These are phyloP conservation scores for Atethmia centrago DNA, from an alignment of 2,888 invertebrate genomes.

Conservation along the genomic window DNA sequence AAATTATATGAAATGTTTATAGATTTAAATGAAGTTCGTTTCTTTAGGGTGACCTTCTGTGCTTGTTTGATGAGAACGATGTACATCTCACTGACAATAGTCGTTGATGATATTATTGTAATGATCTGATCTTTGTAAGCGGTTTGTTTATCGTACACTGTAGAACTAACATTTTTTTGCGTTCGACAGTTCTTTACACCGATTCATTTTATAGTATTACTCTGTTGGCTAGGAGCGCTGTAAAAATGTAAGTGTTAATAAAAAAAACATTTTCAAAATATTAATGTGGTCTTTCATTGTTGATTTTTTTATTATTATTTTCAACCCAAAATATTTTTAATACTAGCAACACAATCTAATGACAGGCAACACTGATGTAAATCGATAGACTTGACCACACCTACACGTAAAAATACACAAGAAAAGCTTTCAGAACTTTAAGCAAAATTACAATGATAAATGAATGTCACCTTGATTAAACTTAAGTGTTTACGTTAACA, in stretches of 20 bases:
- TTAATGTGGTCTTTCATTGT: constrained; percentile 83
- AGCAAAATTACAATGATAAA: neutral
- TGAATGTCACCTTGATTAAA: neutral
- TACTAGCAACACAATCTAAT: constrained; percentile 7
- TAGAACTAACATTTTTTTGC: constrained; percentile 90
- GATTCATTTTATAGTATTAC: constrained; percentile 90
- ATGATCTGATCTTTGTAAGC: constrained; percentile 86
- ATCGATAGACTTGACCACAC: constrained; percentile 18
- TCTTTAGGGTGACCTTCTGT: constrained; percentile 88
- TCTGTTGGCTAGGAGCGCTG: constrained; percentile 91
- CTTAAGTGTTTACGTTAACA: neutral
- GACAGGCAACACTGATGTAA: constrained; percentile 18
- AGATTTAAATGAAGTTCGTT: constrained; percentile 89
- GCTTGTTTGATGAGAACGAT: constrained; percentile 85
- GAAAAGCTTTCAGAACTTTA: neutral
- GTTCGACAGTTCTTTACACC: constrained; percentile 90
- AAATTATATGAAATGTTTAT: constrained; percentile 91
- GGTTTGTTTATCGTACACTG: constrained; percentile 88
- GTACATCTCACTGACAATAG: constrained; percentile 87
- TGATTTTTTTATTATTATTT: constrained; percentile 56
- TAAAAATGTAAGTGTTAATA: constrained; percentile 91
- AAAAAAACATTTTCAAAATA: constrained; percentile 91
- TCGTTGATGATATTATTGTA: constrained; percentile 84
- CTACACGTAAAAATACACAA: neutral
- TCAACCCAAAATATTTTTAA: constrained; percentile 7